These are phyloP conservation scores for Pseudoatta argentina DNA, from an alignment of 1,140 invertebrate genomes.

Conservation along the genomic window DNA sequence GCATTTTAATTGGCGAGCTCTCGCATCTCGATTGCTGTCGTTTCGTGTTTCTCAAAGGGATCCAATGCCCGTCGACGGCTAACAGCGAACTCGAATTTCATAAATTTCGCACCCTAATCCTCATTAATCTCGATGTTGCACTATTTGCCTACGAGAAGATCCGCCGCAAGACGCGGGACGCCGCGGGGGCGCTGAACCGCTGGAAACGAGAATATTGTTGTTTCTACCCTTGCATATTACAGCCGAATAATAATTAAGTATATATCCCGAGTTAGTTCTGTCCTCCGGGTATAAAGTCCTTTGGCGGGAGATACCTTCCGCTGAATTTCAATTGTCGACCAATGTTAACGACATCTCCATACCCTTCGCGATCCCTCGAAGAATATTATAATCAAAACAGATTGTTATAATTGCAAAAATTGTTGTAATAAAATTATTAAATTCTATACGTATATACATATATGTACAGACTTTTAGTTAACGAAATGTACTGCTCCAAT, in stretches of 20 bases:
- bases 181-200: conserved; percentile 58
- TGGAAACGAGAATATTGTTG: conserved; percentile 83
- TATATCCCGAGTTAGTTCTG: conserved; percentile 80
- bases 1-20: background rate
- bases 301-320: conserved; percentile 38
- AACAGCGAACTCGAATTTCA: conserved; percentile 69
- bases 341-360: background rate
- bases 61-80: background rate
- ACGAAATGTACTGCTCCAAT: background rate
- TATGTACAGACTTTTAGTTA: background rate
- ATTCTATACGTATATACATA: background rate
- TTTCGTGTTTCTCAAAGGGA: conserved; percentile 12
- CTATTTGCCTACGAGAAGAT: conserved; percentile 82
- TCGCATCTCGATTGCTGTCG: background rate
- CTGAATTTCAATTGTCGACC: conserved; percentile 71
- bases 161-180: conserved; percentile 26
- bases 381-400: background rate
- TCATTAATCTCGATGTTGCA: conserved; percentile 82
- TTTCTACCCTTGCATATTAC: conserved; percentile 85
- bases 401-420: background rate
- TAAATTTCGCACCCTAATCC: conserved; percentile 83
- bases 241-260: conserved; percentile 83
- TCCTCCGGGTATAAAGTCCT: conserved; percentile 77
- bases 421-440: conserved; percentile 23
- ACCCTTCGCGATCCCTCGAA: background rate